A percentile compares a stretch with the other conserved stretches of the same genome.
Conservation (phyloP, 2,888 invertebrate species). For the Chrysina gloriosa region DNA sequence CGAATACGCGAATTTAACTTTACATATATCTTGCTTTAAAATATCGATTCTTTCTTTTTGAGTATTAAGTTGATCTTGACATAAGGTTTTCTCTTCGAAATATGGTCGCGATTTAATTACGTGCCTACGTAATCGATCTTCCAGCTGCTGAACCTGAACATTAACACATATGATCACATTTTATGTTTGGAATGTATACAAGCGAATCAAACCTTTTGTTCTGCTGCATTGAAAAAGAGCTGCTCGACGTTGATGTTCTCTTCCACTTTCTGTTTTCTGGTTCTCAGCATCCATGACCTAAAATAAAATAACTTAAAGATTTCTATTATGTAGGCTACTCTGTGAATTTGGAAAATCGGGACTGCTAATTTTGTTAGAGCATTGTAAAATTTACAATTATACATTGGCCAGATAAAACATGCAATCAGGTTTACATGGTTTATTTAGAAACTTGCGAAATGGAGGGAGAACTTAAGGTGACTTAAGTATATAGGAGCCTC, state of each 20-base stretch:
- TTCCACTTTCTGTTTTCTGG: slow-evolving; percentile 87
- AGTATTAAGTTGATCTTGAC: slow-evolving; percentile 86
- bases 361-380: too few species aligned
- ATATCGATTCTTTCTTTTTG: slow-evolving; percentile 87
- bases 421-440: too few species aligned
- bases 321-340: too few species aligned
- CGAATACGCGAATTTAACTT: slow-evolving; percentile 85
- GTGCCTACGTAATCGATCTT: slow-evolving; percentile 83
- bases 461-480: too few species aligned
- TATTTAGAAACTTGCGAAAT: too few species aligned
- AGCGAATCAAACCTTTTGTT: slow-evolving; percentile 72
- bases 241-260: slow-evolving; percentile 87
- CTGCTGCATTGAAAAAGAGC: slow-evolving; percentile 83
- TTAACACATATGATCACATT: background rate
- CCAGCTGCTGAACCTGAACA: slow-evolving; percentile 77
- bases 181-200: background rate
- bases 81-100: slow-evolving; percentile 89
- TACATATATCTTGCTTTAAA: slow-evolving; percentile 81
- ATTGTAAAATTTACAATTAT: too few species aligned
- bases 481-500: too few species aligned
- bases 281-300: slow-evolving; percentile 94
- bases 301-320: slow-evolving; percentile 41
- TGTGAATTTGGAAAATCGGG: too few species aligned
- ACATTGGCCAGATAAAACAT: too few species aligned
- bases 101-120: slow-evolving; percentile 90